Conservation (phyloP, 1,140 invertebrate genomes). For the Caenorhabditis elegans region DNA sequence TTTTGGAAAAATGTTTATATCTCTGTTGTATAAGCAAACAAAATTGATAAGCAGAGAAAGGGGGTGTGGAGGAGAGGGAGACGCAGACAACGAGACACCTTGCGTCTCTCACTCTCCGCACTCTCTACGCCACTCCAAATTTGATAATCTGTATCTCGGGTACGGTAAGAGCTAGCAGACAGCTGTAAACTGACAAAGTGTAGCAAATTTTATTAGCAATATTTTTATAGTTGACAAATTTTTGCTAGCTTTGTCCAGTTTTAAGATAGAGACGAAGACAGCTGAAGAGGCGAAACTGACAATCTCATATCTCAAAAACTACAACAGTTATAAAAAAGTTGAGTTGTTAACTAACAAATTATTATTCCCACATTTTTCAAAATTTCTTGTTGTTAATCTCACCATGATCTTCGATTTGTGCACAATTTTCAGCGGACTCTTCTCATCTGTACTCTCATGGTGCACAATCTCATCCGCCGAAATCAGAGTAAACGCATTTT, state of each 20-base stretch:
- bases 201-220: not conserved
- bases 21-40: too few species aligned
- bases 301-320: not conserved
- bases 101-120: not conserved
- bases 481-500: constrained; percentile 42
- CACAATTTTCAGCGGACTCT: constrained; percentile 40
- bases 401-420: constrained; percentile 39
- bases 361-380: too few species aligned
- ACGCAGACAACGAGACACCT: not conserved
- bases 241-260: not conserved
- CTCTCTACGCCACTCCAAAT: not conserved
- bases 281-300: too few species aligned
- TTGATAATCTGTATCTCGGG: not conserved
- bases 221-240: not conserved
- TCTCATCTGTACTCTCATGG: not conserved
- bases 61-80: too few species aligned
- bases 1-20: too few species aligned
- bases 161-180: not conserved
- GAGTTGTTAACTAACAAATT: too few species aligned
- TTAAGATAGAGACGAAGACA: too few species aligned
- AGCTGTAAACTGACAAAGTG: not conserved
- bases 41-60: too few species aligned
- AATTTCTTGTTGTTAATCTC: not conserved
- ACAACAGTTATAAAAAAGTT: too few species aligned
- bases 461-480: constrained; percentile 32